Percentiles rank a stretch among this genome's conserved stretches.
Evolutionary conservation across 2,113 vertebrate species (phyloP).

Genomic region (Semnopithecus entellus): DNA sequence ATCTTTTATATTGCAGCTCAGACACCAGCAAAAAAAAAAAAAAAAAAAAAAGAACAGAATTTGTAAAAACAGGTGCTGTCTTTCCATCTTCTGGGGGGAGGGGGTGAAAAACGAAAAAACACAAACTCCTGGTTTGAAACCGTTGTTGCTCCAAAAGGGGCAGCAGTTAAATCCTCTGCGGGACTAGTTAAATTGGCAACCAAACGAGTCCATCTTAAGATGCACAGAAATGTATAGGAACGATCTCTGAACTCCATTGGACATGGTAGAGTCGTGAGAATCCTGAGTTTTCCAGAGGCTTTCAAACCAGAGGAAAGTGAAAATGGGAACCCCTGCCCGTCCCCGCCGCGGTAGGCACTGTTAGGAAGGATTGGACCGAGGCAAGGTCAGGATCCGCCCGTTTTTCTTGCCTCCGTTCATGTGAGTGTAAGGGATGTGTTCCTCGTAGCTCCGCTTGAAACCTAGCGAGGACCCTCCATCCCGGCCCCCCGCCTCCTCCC

Average conservation of each 20-base stretch:
- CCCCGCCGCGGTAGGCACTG: constrained; percentile 66
- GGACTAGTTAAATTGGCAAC: constrained; percentile 86
- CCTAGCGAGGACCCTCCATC: constrained; percentile 90
- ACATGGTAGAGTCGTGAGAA: constrained; percentile 86
- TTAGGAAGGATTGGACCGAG: constrained; percentile 96
- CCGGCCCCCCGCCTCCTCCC: constrained; percentile 89
- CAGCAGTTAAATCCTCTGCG: constrained; percentile 87
- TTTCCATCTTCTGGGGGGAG: background rate
- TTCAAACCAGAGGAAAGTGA: constrained; percentile 69
- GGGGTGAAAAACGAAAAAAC: background rate
- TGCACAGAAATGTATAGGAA: constrained; percentile 72
- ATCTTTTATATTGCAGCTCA: constrained; percentile 64
- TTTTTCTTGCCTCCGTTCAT: constrained; percentile 99
- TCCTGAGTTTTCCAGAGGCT: constrained; percentile 94
- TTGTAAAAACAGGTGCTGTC: constrained; percentile 43
- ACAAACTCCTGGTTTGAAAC: constrained; percentile 78
- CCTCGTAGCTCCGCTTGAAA: constrained; percentile 93
- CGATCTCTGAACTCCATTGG: constrained; percentile 77
- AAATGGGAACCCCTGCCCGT: background rate
- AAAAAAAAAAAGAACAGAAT: background rate
- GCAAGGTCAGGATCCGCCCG: constrained; percentile 93
- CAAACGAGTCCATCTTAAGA: constrained; percentile 64
- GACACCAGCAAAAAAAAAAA: constrained; percentile 46
- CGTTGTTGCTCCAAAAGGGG: constrained; percentile 62
- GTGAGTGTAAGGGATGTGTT: constrained; percentile 96